Evolutionary conservation across 2,888 invertebrate species (phyloP).

Genomic region (Eulithis prunata): DNA sequence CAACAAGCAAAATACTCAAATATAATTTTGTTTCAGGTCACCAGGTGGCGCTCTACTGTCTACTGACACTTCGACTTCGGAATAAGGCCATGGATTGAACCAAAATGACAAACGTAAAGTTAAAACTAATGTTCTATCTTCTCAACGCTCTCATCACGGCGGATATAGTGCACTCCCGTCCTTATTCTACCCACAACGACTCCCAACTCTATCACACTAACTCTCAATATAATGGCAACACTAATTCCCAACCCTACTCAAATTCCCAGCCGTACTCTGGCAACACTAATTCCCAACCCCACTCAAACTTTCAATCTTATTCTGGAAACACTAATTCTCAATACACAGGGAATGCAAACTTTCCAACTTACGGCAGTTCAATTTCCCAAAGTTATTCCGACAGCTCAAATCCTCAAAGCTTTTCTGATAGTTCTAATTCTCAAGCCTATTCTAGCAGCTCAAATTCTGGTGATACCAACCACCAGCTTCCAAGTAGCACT

Average conservation of each 20-base stretch:
- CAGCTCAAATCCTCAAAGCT: slow-evolving; percentile 16
- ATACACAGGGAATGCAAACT: slow-evolving; percentile 22
- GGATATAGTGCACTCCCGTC: slow-evolving; percentile 71
- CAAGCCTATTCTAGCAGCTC: slow-evolving; percentile 11
- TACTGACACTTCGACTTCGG: slow-evolving; percentile 41
- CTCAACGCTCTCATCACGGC: slow-evolving; percentile 69
- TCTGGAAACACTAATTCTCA: slow-evolving; percentile 30
- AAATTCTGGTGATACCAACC: slow-evolving; percentile 12
- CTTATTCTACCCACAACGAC: slow-evolving; percentile 57
- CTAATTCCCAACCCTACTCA: slow-evolving; percentile 17
- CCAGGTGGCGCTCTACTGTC: slow-evolving; percentile 38
- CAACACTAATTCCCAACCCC: slow-evolving; percentile 23
- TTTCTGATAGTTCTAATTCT: slow-evolving; percentile 12
- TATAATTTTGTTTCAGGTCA: slow-evolving; percentile 58
- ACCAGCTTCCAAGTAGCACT: slow-evolving; percentile 3
- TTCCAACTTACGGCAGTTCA: slow-evolving; percentile 17
- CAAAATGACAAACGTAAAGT: slow-evolving; percentile 79
- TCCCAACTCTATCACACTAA: slow-evolving; percentile 19
- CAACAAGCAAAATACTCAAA: slow-evolving; percentile 42
- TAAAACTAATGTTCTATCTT: slow-evolving; percentile 78
- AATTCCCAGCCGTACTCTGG: slow-evolving; percentile 22
- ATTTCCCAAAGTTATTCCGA: slow-evolving; percentile 21
- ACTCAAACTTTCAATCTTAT: slow-evolving; percentile 60
- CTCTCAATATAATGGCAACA: slow-evolving; percentile 14
- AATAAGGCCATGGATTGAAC: slow-evolving; percentile 53